Evolutionary conservation across 2,113 vertebrate genomes (phyloP), one percentile per base, ranked within the genome.

Genomic region (Crocuta crocuta): DNA sequence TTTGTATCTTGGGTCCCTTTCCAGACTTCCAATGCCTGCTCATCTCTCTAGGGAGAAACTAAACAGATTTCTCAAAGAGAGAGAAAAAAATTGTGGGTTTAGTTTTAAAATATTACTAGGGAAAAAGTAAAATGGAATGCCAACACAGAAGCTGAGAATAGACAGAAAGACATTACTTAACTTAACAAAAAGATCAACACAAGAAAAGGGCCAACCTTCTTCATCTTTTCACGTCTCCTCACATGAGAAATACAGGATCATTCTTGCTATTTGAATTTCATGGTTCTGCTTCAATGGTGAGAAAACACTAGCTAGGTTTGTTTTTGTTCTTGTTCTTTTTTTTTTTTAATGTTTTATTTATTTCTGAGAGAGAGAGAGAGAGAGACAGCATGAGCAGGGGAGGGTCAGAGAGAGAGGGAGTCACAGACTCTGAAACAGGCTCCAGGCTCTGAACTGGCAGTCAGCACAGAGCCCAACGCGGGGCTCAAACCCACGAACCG

Each of bases 51-150:
- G 45, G 86, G 85, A 88, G 31, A 93, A 86, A 88, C 28, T 26
- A 82, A 91, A 68, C 74, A 94, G 35, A 4, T 65, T 93, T 88
- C 39, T 66, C 39, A 71, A 53, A 63, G 13, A 79, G n/a, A 82
- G 19, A 87, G 31, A 48, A 23, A 45, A 48, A 45, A 48, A 39
- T 50, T 61, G 8, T 31, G 19, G 76, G 23, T 96, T 94, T 87
- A 39, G 39, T 91, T 78, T 89, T 33, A 48, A 98, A 91, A 81
- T 66, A 76, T 89, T 96, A 33, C 58, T 50, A 53, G 4, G 23
- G 26, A 87, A 88, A 89, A 83, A 73, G 48, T 23, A 81, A 97
- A 85, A 73, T 26, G 13, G 10, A 88, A 83, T 17, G 28, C 11
- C 63, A 85, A n/a, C 45, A 50, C 11, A 81, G 43, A n/a, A 95